Conservation (phyloP, 1,140 invertebrate species). For the Trichoplusia ni region DNA sequence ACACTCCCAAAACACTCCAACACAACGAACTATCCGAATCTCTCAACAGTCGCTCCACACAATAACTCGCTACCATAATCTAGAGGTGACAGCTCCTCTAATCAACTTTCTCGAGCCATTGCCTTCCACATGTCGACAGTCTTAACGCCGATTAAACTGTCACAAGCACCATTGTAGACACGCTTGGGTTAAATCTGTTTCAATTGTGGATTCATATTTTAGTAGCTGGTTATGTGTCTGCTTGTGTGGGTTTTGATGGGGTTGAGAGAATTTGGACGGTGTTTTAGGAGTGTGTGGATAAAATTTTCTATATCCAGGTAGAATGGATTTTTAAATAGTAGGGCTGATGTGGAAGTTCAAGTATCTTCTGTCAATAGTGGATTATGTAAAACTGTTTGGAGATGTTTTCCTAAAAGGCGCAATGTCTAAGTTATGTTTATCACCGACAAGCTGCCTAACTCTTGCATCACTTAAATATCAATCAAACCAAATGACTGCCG, state of each 20-base stretch:
- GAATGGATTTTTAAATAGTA: too few relatives aligned
- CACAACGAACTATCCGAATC: slow-evolving; percentile 18
- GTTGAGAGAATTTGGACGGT: neutral
- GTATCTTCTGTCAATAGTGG: too few relatives aligned
- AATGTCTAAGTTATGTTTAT: too few relatives aligned
- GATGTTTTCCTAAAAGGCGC: too few relatives aligned
- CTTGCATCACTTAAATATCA: too few relatives aligned
- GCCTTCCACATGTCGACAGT: slow-evolving; percentile 69
- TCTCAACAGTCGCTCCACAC: slow-evolving; percentile 32
- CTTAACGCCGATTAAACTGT: slow-evolving; percentile 75
- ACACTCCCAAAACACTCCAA: neutral
- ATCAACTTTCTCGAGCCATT: slow-evolving; percentile 78
- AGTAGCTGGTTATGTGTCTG: neutral
- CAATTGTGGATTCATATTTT: slow-evolving; percentile 11
- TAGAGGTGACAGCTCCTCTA: slow-evolving; percentile 75
- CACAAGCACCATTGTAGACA: slow-evolving; percentile 50
- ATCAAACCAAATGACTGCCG: too few relatives aligned
- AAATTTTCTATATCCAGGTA: too few relatives aligned
- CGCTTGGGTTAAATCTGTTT: slow-evolving; percentile 10
- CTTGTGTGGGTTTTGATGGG: neutral
- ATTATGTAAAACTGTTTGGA: too few relatives aligned
- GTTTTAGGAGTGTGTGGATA: too few relatives aligned
- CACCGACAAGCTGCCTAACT: too few relatives aligned
- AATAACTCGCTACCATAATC: slow-evolving; percentile 47
- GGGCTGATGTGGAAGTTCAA: too few relatives aligned